These are phyloP conservation scores for Pseudolycoriella hygida DNA, from an alignment of 2,888 invertebrate species.

Conservation along the genomic window DNA sequence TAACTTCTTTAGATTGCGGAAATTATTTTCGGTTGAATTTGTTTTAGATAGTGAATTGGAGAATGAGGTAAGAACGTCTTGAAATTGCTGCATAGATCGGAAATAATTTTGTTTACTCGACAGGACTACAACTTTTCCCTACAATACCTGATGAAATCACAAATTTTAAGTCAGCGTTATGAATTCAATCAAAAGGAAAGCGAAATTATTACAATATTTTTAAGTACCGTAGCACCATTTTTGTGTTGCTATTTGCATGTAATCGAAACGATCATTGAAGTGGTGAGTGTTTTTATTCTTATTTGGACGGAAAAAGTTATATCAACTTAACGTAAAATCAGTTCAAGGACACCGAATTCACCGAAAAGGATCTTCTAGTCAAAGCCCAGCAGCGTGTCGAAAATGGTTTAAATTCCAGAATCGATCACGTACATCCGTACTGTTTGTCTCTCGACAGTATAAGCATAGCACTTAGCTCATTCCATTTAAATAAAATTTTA, in stretches of 20 bases:
- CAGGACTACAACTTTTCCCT: no score
- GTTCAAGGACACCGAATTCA: slow-evolving; percentile 20
- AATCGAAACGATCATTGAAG: slow-evolving; percentile 29
- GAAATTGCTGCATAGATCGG: no score
- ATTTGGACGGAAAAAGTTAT: slow-evolving; percentile 1
- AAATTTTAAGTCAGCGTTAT: not conserved
- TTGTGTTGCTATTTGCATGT: slow-evolving; percentile 41
- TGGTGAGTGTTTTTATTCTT: slow-evolving; percentile 27
- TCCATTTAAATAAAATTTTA: slow-evolving; percentile 15
- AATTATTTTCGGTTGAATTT: not conserved
- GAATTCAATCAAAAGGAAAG: slow-evolving; percentile 25
- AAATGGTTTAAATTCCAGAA: slow-evolving; percentile 24
- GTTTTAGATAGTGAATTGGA: not conserved
- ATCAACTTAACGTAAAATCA: slow-evolving; percentile 6
- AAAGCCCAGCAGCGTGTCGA: slow-evolving; percentile 43
- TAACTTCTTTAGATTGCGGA: not conserved
- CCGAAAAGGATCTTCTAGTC: slow-evolving; percentile 35
- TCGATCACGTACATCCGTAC: slow-evolving; percentile 43
- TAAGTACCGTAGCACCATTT: slow-evolving; percentile 43
- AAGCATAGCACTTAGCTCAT: slow-evolving; percentile 36
- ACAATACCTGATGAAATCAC: no score
- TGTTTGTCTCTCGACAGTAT: slow-evolving; percentile 51
- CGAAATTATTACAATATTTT: slow-evolving; percentile 31
- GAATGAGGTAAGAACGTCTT: no score
- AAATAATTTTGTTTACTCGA: no score